Base-by-base conservation (phyloP, 2,113 vertebrate species). In the Anthoscopus minutus region DNA sequence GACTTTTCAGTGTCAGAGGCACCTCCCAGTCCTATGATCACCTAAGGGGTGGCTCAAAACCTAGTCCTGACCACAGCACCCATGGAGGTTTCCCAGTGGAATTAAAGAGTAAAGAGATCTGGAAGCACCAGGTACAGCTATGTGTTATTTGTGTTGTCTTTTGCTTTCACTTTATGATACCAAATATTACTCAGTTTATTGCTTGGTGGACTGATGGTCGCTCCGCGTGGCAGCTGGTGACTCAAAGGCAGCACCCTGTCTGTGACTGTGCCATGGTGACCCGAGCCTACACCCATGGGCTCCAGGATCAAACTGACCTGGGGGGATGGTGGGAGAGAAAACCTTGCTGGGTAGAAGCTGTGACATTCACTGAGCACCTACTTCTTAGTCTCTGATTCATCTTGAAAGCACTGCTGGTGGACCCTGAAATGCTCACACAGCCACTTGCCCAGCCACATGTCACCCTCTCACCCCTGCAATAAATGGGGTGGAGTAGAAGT, bases 141-240 rank as follows among this genome's bases (percentile, higher is more conserved):
- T 11, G 11, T 33, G 42, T 35, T 78, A 13, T 40, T 65, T 85
- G 27, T 61, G 21, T 24, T 92, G 60, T 27, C 44, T 93, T 91
- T 83, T 70, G 27, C 47, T 74, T 91, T 86, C 81, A 44, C 30
- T 82, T 92, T 85, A 58, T 86, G 28, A 2, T 74, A 56, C 54
- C 45, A 84, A 57, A 35, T 35, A 90, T 90, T 74, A 67, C 28
- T 85, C 90, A 65, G 51, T 86, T 94, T 81, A 93, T 81, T 81
- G 48, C 69, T 35, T 57, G 64, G 19, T 40, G 33, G 30, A 51
- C 11, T 42, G 16, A 65, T 3, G 2, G 21, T 62, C 0, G 1
- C 17, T 53, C 66, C 67, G 64, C 0, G 0, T 10, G 14, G 35
- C 1, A 4, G 28, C n/a, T 53, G 51, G 35, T 85, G 81, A 77